Conservation (phyloP, 2,113 vertebrate genomes). For the Syrrhaptes paradoxus region DNA sequence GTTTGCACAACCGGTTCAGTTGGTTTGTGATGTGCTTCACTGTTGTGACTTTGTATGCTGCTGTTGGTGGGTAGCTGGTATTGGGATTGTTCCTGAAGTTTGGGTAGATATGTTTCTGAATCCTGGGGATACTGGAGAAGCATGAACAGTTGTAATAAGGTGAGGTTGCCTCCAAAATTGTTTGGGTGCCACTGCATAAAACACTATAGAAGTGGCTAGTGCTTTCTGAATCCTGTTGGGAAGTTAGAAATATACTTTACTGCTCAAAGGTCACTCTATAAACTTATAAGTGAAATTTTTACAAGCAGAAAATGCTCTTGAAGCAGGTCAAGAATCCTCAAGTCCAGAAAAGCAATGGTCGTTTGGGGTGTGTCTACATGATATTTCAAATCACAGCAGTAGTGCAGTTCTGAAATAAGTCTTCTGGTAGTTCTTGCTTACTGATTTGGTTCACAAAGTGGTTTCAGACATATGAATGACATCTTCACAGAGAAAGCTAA, state of each 20-base stretch:
- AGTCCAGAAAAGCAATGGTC: neutral
- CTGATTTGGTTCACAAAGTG: neutral
- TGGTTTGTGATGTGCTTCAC: neutral
- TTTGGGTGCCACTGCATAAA: neutral
- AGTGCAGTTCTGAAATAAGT: neutral
- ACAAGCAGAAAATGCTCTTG: neutral
- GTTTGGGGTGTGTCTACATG: neutral
- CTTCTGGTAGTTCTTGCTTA: neutral
- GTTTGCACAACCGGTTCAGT: neutral
- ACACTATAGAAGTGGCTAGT: neutral
- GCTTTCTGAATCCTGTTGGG: neutral
- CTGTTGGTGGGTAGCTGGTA: neutral
- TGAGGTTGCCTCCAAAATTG: neutral
- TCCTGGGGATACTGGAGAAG: neutral
- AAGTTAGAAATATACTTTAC: neutral
- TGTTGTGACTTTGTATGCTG: neutral
- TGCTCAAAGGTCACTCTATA: neutral
- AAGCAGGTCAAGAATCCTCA: neutral
- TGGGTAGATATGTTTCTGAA: neutral
- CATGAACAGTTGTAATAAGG: neutral
- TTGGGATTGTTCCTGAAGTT: neutral
- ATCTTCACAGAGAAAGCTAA: neutral
- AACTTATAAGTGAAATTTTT: neutral
- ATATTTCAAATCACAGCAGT: neutral
- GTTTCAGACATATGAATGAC: neutral